Base-by-base conservation (phyloP, 1,140 invertebrate genomes). In the Propsilocerus akamusi region DNA sequence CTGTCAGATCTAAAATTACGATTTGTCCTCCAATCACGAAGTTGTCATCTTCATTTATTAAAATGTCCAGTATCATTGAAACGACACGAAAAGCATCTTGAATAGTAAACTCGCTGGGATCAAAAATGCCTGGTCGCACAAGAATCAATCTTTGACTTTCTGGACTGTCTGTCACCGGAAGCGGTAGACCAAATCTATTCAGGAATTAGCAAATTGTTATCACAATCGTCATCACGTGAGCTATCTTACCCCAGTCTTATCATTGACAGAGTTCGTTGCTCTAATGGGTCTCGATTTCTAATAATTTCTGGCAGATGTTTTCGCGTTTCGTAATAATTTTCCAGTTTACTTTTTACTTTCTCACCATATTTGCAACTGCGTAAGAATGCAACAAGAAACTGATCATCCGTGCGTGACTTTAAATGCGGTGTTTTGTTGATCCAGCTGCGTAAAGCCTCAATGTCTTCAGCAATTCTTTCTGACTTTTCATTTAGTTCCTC, bases 301-400 rank as follows among this genome's bases (percentile, higher is more conserved):
- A 60, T 67, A 12, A 68, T 53, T 23, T 72, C 69, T 0, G 78
- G 77, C 20, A 73, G 65, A 34, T 71, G 60, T 3, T 68, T 67
- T 54, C 69, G 67, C 37, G 78, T 61, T 2, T 76, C 73, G 52
- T 77, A 78, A 59, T 70, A 78, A 55, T 72, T 70, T 54, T 80
- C 78, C 4, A 81, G 53, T 58, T 78, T 79, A 54, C 72, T 58
- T 60, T 80, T 81, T 14, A 72, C 70, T 53, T 68, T 67, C 58
- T 80, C 75, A 53, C 76, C 80, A 58, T 75, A 80, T 60, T 83
- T 83, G 55, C 74, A 76, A 34, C 78, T 75, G 12, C 79, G 64
- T 25, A 82, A 60, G 59, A 79, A 78, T 51, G 67, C 69, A 10
- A 76, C 56, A 23, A 81, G 50, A 58, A 72, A 74, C 60, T 76